Conservation (phyloP, 2,888 invertebrate species). For the Pammene aurita region DNA sequence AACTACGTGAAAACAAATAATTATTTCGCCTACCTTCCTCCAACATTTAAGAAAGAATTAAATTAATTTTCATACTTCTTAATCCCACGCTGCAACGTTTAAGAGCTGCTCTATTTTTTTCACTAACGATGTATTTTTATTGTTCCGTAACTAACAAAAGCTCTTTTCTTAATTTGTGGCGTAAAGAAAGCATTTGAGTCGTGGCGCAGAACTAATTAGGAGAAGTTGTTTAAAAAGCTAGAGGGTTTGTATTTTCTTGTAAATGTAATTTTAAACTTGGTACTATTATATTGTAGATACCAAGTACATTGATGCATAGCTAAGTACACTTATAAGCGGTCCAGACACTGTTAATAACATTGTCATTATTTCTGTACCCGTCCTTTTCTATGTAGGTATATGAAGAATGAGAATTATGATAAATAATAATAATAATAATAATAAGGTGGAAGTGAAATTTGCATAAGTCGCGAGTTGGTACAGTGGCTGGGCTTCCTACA, state of each 20-base stretch:
- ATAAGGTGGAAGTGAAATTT: too few relatives aligned
- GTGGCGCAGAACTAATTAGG: conserved; percentile 15
- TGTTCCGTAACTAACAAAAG: conserved; percentile 21
- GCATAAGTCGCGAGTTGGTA: too few relatives aligned
- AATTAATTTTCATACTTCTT: conserved; percentile 29
- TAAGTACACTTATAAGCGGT: too few relatives aligned
- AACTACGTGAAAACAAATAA: conserved; percentile 55
- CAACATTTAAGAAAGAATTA: conserved; percentile 22
- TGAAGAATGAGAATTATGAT: too few relatives aligned
- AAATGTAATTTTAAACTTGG: neutral
- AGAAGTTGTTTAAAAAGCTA: conserved; percentile 6
- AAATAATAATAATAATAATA: too few relatives aligned
- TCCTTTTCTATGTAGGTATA: too few relatives aligned
- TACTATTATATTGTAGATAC: too few relatives aligned
- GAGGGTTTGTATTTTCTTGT: conserved; percentile 2
- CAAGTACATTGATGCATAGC: too few relatives aligned
- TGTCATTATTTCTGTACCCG: too few relatives aligned
- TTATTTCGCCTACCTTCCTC: conserved; percentile 37
- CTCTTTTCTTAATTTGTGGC: conserved; percentile 23
- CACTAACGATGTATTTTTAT: conserved; percentile 32
- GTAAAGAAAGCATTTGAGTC: conserved; percentile 5
- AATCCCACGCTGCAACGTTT: conserved; percentile 19
- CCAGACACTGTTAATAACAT: too few relatives aligned
- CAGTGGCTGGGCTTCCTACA: too few relatives aligned
- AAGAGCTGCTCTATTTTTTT: conserved; percentile 11